Percentiles rank a stretch among this genome's conserved stretches.
Evolutionary conservation across 2,888 invertebrate genomes (phyloP).

Genomic region (Leptopilina myrica): DNA sequence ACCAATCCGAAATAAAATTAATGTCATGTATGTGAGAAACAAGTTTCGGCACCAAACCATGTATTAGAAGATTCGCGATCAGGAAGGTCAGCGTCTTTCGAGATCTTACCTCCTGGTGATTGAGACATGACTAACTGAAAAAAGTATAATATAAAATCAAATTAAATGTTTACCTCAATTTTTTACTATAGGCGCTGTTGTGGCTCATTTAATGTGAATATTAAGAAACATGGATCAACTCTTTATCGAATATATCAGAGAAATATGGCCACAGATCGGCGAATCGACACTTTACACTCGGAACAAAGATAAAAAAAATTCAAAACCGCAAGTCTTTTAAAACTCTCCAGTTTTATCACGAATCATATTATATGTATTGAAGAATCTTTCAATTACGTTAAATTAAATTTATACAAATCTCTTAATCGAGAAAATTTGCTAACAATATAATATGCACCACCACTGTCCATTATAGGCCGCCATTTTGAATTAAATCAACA

Average conservation of each 20-base stretch:
- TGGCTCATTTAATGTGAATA: neutral
- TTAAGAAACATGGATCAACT: neutral
- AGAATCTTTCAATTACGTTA: neutral
- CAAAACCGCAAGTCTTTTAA: neutral
- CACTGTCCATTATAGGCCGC: conserved; percentile 10
- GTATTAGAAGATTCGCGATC: conserved; percentile 27
- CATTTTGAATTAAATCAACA: conserved; percentile 30
- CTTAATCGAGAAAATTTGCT: neutral
- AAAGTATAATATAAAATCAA: neutral
- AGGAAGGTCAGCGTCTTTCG: conserved; percentile 27
- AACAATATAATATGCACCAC: neutral
- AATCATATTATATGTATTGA: neutral
- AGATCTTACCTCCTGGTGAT: conserved; percentile 5
- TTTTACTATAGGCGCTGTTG: neutral
- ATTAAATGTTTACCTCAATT: conserved; percentile 7
- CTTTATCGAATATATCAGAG: conserved; percentile 19
- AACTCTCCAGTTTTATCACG: neutral
- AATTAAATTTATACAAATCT: conserved; percentile 27
- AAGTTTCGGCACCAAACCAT: conserved; percentile 10
- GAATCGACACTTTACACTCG: conserved; percentile 3
- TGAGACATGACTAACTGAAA: conserved; percentile 19
- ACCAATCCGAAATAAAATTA: neutral
- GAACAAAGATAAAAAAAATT: neutral
- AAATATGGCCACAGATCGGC: conserved; percentile 38
- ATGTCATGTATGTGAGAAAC: neutral